Percentiles rank a stretch among this genome's conserved stretches.
These are phyloP conservation scores for Frankliniella fusca DNA, from an alignment of 2,888 invertebrate genomes.

Conservation along the genomic window DNA sequence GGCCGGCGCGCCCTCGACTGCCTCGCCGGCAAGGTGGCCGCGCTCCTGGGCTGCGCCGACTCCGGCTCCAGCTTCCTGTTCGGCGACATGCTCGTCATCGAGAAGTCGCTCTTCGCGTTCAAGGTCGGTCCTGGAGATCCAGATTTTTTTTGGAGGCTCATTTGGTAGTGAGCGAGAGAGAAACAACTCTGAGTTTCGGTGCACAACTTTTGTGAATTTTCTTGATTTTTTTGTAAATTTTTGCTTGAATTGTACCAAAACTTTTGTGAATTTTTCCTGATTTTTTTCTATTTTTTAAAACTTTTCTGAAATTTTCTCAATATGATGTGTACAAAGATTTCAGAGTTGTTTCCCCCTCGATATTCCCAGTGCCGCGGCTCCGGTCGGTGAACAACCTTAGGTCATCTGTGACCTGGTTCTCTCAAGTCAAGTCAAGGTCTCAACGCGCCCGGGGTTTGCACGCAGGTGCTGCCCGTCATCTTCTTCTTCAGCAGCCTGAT, in stretches of 20 bases:
- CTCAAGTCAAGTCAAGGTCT: background rate
- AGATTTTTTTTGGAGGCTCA: too few relatives aligned
- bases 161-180: background rate
- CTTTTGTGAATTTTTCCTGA: too few relatives aligned
- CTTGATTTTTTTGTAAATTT: too few relatives aligned
- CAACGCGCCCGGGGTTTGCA: background rate
- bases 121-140: conserved; percentile 57
- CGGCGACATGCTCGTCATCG: conserved; percentile 60
- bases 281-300: too few relatives aligned
- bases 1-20: conserved; percentile 70
- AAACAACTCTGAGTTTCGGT: background rate
- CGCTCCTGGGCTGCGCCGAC: conserved; percentile 73
- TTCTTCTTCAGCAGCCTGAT: conserved; percentile 92
- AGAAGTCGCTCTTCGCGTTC: conserved; percentile 74
- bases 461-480: conserved; percentile 77
- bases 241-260: too few relatives aligned
- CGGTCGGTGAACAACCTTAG: too few relatives aligned
- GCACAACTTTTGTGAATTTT: too few relatives aligned
- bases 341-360: too few relatives aligned
- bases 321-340: too few relatives aligned
- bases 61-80: conserved; percentile 82
- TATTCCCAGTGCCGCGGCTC: too few relatives aligned
- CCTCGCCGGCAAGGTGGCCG: conserved; percentile 64
- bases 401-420: too few relatives aligned
- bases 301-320: too few relatives aligned